Conservation (phyloP, 64 coral and sea anemone genomes). For the Actinia tenebrosa region DNA sequence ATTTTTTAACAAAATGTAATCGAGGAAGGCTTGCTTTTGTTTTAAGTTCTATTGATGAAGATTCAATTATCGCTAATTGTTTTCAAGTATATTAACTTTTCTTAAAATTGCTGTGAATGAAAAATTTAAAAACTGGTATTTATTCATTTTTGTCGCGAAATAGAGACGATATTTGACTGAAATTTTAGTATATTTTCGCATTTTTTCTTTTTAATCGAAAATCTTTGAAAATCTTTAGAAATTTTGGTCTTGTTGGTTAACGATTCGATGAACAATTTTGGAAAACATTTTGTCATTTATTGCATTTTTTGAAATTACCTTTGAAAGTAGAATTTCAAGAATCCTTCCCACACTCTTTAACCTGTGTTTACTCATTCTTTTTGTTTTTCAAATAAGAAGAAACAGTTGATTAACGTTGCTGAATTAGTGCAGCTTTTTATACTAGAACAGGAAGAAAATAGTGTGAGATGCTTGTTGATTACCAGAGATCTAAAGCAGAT, state of each 20-base stretch:
- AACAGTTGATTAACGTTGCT: not conserved
- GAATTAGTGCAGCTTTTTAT: not conserved
- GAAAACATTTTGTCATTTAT: too few species aligned
- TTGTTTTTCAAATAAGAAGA: not conserved
- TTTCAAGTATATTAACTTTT: not conserved
- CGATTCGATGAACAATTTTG: too few species aligned
- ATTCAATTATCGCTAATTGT: not conserved
- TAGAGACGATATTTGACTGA: too few species aligned
- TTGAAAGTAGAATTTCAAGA: too few species aligned
- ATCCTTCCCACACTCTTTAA: too few species aligned
- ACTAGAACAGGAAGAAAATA: not conserved
- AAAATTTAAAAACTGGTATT: too few species aligned
- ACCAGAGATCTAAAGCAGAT: not conserved
- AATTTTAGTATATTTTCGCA: too few species aligned
- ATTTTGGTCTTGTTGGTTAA: too few species aligned
- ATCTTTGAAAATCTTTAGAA: too few species aligned
- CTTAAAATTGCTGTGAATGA: not conserved
- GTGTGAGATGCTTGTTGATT: not conserved
- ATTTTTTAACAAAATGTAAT: not conserved
- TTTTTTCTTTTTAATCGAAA: too few species aligned
- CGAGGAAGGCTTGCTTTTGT: not conserved
- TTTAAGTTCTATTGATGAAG: not conserved
- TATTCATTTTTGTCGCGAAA: too few species aligned
- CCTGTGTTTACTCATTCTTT: not conserved
- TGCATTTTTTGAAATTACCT: too few species aligned